Conservation (phyloP, 2,888 invertebrate genomes). For the Eucera pruinosa region DNA sequence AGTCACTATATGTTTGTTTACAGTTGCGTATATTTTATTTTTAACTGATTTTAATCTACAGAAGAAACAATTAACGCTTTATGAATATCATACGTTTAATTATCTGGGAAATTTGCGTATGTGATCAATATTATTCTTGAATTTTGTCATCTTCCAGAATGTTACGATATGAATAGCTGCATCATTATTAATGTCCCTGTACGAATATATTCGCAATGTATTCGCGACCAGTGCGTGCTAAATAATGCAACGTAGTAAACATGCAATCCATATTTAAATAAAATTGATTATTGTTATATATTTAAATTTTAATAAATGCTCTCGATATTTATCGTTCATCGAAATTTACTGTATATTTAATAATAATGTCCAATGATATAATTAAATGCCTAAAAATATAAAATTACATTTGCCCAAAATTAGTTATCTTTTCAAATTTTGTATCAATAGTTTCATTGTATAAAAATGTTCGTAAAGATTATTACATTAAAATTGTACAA, state of each 20-base stretch:
- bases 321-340: no score
- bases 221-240: background rate
- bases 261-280: background rate
- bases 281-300: background rate
- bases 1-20: background rate
- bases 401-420: no score
- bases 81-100: background rate
- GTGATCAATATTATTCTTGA: no score
- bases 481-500: no score
- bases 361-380: no score
- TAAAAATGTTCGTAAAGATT: no score
- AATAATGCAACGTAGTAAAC: background rate
- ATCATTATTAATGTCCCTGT: background rate
- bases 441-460: no score
- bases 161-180: no score
- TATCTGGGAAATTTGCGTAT: background rate
- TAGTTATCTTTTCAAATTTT: no score
- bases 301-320: background rate
- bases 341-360: background rate
- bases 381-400: no score
- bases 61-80: background rate
- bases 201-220: background rate
- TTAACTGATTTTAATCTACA: background rate
- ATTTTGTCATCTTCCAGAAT: no score
- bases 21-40: background rate